Conservation (phyloP, 2,797 vertebrate species). For the Manis crassicaudata region DNA sequence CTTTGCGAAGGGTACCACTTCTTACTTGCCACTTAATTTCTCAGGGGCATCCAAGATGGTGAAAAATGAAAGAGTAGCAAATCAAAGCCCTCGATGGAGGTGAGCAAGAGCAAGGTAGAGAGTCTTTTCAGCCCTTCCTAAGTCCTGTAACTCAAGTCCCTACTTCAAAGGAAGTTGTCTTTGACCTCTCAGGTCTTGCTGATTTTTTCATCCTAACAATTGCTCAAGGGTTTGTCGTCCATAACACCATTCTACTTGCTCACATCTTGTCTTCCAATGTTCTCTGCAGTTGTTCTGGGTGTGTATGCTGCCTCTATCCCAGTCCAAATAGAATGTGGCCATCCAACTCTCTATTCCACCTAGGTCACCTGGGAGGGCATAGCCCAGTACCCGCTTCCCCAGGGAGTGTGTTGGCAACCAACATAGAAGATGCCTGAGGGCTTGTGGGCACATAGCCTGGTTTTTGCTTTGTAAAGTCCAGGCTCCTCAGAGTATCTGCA, state of each 20-base stretch:
- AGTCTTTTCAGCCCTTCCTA: not conserved
- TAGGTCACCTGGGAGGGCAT: not conserved
- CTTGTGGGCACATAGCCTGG: not conserved
- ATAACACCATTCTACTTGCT: not conserved
- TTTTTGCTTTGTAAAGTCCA: not conserved
- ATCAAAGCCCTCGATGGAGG: not conserved
- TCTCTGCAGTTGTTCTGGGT: not conserved
- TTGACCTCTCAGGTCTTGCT: not conserved
- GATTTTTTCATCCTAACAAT: not conserved
- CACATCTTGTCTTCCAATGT: not conserved
- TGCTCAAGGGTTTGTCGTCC: not conserved
- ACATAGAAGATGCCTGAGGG: not conserved
- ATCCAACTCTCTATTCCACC: not conserved
- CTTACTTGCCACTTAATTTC: not conserved
- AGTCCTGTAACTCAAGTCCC: not conserved
- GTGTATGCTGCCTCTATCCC: not conserved
- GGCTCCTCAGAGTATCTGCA: not conserved
- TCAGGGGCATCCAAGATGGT: not conserved
- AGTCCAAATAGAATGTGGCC: not conserved
- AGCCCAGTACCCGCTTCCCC: not conserved
- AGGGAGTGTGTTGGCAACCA: not conserved
- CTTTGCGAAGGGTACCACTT: not conserved
- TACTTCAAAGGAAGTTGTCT: not conserved
- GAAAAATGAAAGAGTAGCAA: not conserved
- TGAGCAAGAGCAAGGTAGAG: not conserved